A percentile compares a stretch with the other conserved stretches of the same genome.
These are phyloP conservation scores for Agonopterix alstromeriana DNA, from an alignment of 2,888 invertebrate species.

Conservation along the genomic window DNA sequence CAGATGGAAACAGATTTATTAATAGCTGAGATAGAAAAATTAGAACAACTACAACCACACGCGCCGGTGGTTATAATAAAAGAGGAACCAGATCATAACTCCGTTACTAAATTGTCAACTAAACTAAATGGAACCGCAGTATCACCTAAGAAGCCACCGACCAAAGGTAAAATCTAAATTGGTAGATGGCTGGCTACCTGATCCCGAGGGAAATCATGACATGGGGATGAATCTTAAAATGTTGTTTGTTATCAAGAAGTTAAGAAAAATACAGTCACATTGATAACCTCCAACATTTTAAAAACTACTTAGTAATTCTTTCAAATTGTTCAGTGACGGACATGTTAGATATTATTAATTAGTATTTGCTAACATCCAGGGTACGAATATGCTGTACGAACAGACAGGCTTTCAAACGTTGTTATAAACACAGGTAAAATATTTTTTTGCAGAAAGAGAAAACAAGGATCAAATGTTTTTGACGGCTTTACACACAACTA, in stretches of 20 bases:
- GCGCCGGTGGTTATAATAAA: slow-evolving; percentile 3
- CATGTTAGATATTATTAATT: too few relatives aligned
- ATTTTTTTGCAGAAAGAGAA: slow-evolving; percentile 30
- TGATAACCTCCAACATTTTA: too few relatives aligned
- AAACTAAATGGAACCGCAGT: slow-evolving; percentile 55
- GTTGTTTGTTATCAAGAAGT: too few relatives aligned
- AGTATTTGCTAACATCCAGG: too few relatives aligned
- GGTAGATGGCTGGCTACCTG: too few relatives aligned
- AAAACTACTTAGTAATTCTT: too few relatives aligned
- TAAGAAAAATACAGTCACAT: too few relatives aligned
- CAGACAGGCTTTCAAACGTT: too few relatives aligned
- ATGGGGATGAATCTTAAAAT: too few relatives aligned
- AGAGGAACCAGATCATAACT: slow-evolving; percentile 17
- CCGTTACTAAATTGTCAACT: slow-evolving; percentile 35
- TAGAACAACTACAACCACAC: slow-evolving; percentile 25
- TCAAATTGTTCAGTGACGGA: too few relatives aligned
- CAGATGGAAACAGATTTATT: slow-evolving; percentile 58
- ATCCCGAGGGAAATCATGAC: too few relatives aligned
- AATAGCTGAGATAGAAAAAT: slow-evolving; percentile 29
- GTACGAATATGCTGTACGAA: too few relatives aligned
- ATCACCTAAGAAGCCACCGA: slow-evolving; percentile 35
- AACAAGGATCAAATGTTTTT: slow-evolving; percentile 45
- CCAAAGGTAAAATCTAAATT: slow-evolving; percentile 35
- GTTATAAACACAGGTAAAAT: not conserved
- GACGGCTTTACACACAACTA: slow-evolving; percentile 57